Percentiles rank a stretch among this genome's conserved stretches.
Evolutionary conservation across 2,797 vertebrate genomes (phyloP).

Genomic region (Parauchenoglanis punctatus): DNA sequence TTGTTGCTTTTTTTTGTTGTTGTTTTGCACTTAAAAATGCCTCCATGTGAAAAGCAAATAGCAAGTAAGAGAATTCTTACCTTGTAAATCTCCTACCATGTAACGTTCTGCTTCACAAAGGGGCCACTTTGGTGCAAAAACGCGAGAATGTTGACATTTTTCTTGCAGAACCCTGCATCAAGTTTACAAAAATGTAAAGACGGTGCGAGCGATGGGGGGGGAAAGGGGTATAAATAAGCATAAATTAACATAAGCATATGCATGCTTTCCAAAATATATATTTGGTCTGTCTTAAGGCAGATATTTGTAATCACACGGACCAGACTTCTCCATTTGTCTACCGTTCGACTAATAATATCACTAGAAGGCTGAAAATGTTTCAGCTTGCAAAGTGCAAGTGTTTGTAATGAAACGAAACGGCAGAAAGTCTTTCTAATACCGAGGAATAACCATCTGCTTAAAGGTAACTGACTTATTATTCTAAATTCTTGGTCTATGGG

Average conservation of each 20-base stretch:
- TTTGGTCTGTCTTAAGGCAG: not conserved
- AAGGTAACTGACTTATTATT: not conserved
- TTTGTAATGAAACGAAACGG: not conserved
- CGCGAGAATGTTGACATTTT: constrained; percentile 2
- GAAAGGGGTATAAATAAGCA: not conserved
- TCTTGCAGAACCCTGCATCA: not conserved
- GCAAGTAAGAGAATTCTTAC: not conserved
- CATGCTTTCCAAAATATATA: not conserved
- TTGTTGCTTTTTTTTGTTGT: not conserved
- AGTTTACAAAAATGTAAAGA: not conserved
- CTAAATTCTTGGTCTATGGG: not conserved
- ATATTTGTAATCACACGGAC: not conserved
- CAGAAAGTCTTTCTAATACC: not conserved
- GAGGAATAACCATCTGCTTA: not conserved
- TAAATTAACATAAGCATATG: not conserved
- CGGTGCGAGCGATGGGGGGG: not conserved
- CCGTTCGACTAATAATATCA: not conserved
- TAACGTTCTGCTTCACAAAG: not conserved
- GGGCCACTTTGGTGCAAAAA: not conserved
- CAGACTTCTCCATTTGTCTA: not conserved
- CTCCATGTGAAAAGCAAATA: not conserved
- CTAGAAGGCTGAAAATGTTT: not conserved
- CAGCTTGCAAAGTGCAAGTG: not conserved
- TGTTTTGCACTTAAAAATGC: not conserved
- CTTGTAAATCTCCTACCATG: not conserved